A percentile compares a stretch with the other conserved stretches of the same genome.
Conservation (phyloP, 2,113 vertebrate genomes). For the Mobula birostris region DNA sequence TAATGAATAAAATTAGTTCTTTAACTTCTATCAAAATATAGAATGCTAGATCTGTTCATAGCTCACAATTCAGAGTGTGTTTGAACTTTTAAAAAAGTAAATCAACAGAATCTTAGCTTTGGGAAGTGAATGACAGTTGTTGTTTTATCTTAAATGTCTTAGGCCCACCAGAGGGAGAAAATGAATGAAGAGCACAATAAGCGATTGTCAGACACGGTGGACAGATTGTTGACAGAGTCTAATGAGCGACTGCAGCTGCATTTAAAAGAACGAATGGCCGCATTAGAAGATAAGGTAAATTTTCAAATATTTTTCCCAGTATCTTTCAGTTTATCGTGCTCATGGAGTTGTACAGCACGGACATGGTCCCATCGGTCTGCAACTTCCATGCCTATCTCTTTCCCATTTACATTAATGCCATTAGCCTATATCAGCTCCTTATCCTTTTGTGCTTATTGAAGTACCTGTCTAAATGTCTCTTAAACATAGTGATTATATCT, state of each 20-base stretch:
- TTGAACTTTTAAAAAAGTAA: neutral
- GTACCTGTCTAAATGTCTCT: too few relatives aligned
- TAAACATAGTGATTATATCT: too few relatives aligned
- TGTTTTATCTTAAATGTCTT: conserved; percentile 38
- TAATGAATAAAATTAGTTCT: neutral
- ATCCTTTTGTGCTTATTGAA: too few relatives aligned
- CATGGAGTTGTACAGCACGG: too few relatives aligned
- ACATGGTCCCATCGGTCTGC: too few relatives aligned
- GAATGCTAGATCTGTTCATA: neutral
- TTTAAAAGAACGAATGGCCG: conserved; percentile 94
- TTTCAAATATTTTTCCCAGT: neutral
- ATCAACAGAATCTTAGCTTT: neutral
- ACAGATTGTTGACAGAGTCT: conserved; percentile 90
- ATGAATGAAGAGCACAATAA: conserved; percentile 99
- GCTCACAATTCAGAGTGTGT: neutral
- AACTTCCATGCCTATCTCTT: too few relatives aligned
- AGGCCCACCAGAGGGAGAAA: conserved; percentile 98
- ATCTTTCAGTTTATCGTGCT: too few relatives aligned
- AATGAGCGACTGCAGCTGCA: conserved; percentile 94
- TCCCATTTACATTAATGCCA: too few relatives aligned
- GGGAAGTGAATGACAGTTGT: neutral
- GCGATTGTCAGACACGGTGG: conserved; percentile 90
- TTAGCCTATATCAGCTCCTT: too few relatives aligned
- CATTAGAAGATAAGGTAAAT: conserved; percentile 89
- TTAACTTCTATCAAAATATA: neutral